phyloP scores from a whole-genome alignment of 2,888 invertebrate species.

The Drosophila hamatofila region DNA sequence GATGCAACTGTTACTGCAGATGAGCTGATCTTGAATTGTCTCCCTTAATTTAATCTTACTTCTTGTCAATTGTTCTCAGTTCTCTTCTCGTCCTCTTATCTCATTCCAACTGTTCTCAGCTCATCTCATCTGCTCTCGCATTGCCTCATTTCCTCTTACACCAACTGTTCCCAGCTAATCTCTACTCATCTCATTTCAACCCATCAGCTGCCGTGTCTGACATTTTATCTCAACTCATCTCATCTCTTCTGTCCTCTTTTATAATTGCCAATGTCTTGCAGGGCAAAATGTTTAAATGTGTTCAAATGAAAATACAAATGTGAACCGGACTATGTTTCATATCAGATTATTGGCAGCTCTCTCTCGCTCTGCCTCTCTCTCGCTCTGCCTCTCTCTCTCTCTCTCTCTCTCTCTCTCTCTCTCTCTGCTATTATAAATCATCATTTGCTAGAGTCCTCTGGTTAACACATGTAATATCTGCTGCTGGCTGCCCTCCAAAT shows the following conservation, averaged over 20 bases:
- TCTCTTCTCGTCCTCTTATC: too few relatives aligned
- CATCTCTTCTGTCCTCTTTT: conserved; percentile 4
- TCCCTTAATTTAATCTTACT: too few relatives aligned
- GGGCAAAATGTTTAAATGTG: background rate
- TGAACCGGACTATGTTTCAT: conserved; percentile 30
- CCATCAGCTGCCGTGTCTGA: background rate
- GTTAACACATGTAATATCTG: conserved; percentile 54
- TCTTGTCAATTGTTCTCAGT: too few relatives aligned
- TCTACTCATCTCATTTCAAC: background rate
- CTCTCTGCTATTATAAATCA: conserved; percentile 66
- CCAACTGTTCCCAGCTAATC: background rate
- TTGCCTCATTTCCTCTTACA: too few relatives aligned
- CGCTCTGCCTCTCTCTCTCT: background rate
- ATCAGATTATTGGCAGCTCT: conserved; percentile 17
- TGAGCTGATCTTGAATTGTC: too few relatives aligned
- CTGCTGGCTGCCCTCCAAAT: conserved; percentile 34
- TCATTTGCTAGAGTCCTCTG: conserved; percentile 59
- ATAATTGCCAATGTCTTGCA: too few relatives aligned
- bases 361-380: background rate
- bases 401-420: background rate
- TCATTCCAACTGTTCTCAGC: too few relatives aligned
- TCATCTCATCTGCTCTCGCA: too few relatives aligned
- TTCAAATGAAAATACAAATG: conserved; percentile 20
- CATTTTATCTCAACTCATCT: background rate
- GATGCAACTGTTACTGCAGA: too few relatives aligned